Evolutionary conservation across 37 sponge, comb jelly and placozoan species (phyloP).

Genomic region (Diacarnus erythraeanus): DNA sequence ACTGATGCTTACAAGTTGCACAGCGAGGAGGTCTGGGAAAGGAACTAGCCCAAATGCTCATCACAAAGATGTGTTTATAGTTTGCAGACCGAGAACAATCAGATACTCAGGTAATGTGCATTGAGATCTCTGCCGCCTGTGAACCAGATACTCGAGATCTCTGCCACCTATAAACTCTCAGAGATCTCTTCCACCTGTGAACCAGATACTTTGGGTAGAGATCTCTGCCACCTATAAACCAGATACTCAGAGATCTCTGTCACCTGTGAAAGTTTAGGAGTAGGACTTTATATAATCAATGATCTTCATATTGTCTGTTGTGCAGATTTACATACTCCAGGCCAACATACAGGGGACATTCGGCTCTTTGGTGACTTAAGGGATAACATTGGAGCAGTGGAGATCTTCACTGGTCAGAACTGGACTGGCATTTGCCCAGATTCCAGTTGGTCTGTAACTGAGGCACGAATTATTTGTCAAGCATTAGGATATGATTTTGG

Average conservation of each 20-base stretch:
- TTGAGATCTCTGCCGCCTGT: too few relatives aligned
- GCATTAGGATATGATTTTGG: constrained; percentile 30
- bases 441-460: constrained; percentile 14
- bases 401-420: constrained; percentile 2
- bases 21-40: neutral
- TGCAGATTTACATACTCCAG: constrained; percentile 11
- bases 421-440: constrained; percentile 42
- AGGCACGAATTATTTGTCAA: constrained; percentile 6
- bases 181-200: neutral
- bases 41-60: neutral
- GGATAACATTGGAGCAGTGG: constrained; percentile 41
- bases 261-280: neutral
- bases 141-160: neutral
- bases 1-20: neutral
- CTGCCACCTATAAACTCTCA: neutral
- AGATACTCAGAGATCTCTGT: neutral
- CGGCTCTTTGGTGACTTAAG: constrained; percentile 21
- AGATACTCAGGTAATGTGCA: constrained; percentile 10
- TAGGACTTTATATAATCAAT: neutral
- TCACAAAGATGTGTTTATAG: constrained; percentile 27
- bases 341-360: constrained; percentile 21
- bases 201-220: neutral
- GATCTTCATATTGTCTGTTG: too few relatives aligned
- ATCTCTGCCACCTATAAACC: neutral
- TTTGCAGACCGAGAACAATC: constrained; percentile 26